Evolutionary conservation across 2,888 invertebrate genomes (phyloP), one percentile per base, ranked within the genome.

Genomic region (Minunthozetes semirufus): DNA sequence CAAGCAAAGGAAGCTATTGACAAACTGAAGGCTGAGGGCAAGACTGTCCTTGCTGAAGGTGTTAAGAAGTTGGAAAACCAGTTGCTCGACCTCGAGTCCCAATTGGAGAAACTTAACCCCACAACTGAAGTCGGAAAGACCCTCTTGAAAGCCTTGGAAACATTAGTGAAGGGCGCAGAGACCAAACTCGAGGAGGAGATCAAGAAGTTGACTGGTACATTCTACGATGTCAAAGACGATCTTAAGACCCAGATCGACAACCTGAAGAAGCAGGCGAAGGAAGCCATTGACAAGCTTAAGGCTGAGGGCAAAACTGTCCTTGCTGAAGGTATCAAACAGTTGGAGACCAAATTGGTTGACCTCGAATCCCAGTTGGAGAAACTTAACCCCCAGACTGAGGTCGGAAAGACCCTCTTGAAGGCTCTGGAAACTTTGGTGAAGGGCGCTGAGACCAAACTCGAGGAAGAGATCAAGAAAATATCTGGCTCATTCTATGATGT

Each of bases 51-150:
- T 33, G 33, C 33, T 8, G 33, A 33, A 33, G 33, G 33, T 33
- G 33, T 33, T 8, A 33, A 33, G 8, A 33, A 33, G 33, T 33
- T 33, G 33, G 33, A 33, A 33, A 8, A 3, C 33, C 33, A 33
- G 4, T 8, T 33, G 3, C 4, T 33, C 8, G 33, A 33, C 8
- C 8, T 33, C 4, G 33, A 33, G 8, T 8, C 3, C 4, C 50
- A 50, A 25, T 19, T 72, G 17, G 48, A 72, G 22, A 22, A 22
- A 11, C 25, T 72, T 5, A 46, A 72, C 15, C 50, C 72, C 13
- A 6, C 4, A 4, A 72, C 72, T 17, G 72, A 72, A 50, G 25
- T 48, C 19, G 72, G 72, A 13, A 72, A 72, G 22, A 5, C 50
- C 25, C 3, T 19, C 13, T 6, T 72, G 3, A 22, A 56, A 6